Base-by-base conservation (phyloP, 2,113 vertebrate species). In the Crotophaga sulcirostris region DNA sequence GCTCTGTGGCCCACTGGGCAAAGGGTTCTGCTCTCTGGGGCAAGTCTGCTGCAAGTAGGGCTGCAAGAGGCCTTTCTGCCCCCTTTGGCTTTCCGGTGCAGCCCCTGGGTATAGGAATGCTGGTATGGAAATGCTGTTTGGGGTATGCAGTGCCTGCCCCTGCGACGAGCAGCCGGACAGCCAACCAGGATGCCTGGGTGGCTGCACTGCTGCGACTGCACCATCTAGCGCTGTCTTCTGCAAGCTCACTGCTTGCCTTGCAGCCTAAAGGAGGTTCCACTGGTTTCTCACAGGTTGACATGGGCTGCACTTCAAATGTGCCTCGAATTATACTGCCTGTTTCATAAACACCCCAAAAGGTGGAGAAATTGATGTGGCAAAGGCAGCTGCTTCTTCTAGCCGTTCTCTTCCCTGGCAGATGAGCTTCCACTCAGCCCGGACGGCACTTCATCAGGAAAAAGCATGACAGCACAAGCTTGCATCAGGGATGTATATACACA, bases 51-150 rank as follows among this genome's bases (percentile, higher is more conserved):
- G 81, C 8, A 9, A 40, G 29, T 56, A 14, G 36, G 12, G 55
- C 64, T 45, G 55, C 6, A 4, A 8, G 42, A 8, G 14, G 4
- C 54, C 34, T 14, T 42, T 5, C 63, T 13, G 54, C 16, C 14
- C 5, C 0, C 73, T 13, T 4, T 2, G 86, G 44, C 69, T 56
- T 10, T 0, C 21, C 68, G 16, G 52, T 0, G 72, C 81, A 26
- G 84, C 54, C 16, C 19, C 72, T 24, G 11, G 6, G 14, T 1
- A 1, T 0, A 5, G 76, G 8, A 12, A 7, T 3, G 58, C 29
- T 13, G 55, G 1, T 7, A 3, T 2, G 6, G 67, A 34, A 64
- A 5, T 6, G 42, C 45, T 16, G 10, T 44, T 29, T 5, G 62
- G 60, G 31, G 18, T 17, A 16, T 1, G 25, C 40, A 11, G 26